Conservation (phyloP, 2,797 vertebrate species). For the Lateolabrax maculatus region DNA sequence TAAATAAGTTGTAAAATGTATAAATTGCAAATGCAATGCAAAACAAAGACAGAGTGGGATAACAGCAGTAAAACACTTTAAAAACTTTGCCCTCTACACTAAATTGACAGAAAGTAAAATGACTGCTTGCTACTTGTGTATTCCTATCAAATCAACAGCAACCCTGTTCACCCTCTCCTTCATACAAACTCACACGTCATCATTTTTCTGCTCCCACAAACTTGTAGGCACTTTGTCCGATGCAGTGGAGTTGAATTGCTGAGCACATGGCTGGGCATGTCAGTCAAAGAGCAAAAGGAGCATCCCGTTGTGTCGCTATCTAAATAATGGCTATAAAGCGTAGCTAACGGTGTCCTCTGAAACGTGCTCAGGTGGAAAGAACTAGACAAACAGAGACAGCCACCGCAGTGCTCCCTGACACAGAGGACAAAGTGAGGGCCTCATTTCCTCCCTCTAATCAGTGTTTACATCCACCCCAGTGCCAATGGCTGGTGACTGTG, state of each 20-base stretch:
- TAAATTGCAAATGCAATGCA: conserved; percentile 23
- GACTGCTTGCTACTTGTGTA: conserved; percentile 11
- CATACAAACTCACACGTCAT: conserved; percentile 62
- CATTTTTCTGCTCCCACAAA: conserved; percentile 54
- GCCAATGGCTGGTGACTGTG: conserved; percentile 79
- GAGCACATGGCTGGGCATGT: conserved; percentile 79
- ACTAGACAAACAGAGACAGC: conserved; percentile 86
- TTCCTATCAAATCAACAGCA: conserved; percentile 34
- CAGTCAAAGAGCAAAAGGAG: conserved; percentile 83
- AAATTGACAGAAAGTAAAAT: conserved; percentile 28
- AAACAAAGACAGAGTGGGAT: conserved; percentile 40
- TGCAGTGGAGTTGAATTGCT: conserved; percentile 62
- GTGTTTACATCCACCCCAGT: conserved; percentile 84
- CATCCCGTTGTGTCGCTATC: conserved; percentile 83
- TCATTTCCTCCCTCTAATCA: conserved; percentile 87
- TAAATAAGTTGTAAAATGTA: conserved; percentile 26
- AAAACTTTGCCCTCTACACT: conserved; percentile 26
- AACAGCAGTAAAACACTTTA: background rate
- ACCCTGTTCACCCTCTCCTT: conserved; percentile 51
- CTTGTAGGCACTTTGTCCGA: conserved; percentile 59
- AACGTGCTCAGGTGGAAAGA: conserved; percentile 87
- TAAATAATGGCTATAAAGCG: conserved; percentile 87
- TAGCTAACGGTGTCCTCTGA: conserved; percentile 88
- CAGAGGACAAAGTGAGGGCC: conserved; percentile 86
- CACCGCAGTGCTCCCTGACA: conserved; percentile 83